These are phyloP conservation scores for Cynopterus brachyotis DNA, from an alignment of 2,113 vertebrate genomes.

Conservation along the genomic window DNA sequence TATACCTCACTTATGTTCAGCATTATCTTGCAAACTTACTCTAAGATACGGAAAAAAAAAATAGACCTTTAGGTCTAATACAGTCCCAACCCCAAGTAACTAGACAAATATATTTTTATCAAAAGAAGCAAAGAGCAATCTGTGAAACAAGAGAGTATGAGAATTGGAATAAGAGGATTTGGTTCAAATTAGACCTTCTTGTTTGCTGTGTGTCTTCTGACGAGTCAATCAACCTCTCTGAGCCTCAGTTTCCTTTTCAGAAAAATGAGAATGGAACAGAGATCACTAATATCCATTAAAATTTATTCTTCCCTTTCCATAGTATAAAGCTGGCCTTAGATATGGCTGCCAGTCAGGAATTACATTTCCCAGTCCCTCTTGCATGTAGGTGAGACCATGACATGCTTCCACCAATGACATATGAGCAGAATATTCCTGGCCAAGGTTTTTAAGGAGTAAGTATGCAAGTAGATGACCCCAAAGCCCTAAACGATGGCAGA, in stretches of 20 bases:
- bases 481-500: not conserved
- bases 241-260: not conserved
- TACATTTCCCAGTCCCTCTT: slow-evolving; percentile 8
- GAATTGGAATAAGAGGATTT: not conserved
- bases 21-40: not conserved
- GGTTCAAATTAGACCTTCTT: not conserved
- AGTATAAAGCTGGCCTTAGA: not conserved
- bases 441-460: not conserved
- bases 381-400: not conserved
- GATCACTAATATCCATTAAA: not conserved
- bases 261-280: not conserved
- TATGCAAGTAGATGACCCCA: not conserved
- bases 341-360: not conserved
- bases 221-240: not conserved
- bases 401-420: not conserved
- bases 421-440: not conserved
- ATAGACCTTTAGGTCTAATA: not conserved
- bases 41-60: not conserved
- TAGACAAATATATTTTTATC: not conserved
- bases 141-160: not conserved
- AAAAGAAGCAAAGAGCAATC: not conserved
- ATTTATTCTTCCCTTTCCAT: not conserved
- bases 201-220: not conserved
- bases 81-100: not conserved
- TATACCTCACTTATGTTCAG: not conserved